phyloP scores from a whole-genome alignment of 2,113 vertebrate genomes.

The Chitala chitala region DNA sequence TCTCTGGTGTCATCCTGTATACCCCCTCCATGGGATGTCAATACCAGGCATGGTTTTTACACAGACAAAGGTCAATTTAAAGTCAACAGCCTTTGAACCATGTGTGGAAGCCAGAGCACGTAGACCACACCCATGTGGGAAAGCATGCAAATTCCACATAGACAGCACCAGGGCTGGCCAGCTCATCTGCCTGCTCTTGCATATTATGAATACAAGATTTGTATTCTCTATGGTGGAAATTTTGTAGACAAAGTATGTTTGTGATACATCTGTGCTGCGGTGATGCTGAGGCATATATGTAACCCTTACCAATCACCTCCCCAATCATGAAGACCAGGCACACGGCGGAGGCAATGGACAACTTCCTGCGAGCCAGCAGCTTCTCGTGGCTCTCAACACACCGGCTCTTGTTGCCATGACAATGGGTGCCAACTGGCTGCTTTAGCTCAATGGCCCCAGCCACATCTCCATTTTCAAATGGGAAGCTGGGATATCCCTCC shows the following conservation, averaged over 20 bases:
- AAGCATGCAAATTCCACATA: no score
- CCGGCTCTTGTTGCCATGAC: conserved; percentile 47
- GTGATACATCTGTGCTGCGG: not conserved
- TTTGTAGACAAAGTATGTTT: not conserved
- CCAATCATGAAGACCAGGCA: conserved; percentile 93
- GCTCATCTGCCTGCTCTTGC: no score
- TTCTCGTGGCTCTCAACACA: conserved; percentile 52
- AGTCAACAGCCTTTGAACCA: no score
- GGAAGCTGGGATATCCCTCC: conserved; percentile 49
- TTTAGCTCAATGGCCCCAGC: conserved; percentile 60
- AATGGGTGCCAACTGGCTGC: conserved; percentile 46
- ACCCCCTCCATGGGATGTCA: no score
- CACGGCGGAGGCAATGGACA: conserved; percentile 76
- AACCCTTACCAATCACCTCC: conserved; percentile 73
- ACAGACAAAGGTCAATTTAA: no score
- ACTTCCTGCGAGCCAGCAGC: conserved; percentile 74
- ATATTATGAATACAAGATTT: not conserved
- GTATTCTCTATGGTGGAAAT: not conserved
- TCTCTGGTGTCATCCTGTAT: no score
- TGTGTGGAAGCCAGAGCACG: no score
- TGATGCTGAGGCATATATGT: no score
- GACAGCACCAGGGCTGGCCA: no score
- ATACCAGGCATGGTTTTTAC: no score
- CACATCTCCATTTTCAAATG: conserved; percentile 53
- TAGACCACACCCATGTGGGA: no score